A percentile compares a stretch with the other conserved stretches of the same genome.
These are phyloP conservation scores for Argya squamiceps DNA, from an alignment of 2,797 vertebrate genomes.

Conservation along the genomic window DNA sequence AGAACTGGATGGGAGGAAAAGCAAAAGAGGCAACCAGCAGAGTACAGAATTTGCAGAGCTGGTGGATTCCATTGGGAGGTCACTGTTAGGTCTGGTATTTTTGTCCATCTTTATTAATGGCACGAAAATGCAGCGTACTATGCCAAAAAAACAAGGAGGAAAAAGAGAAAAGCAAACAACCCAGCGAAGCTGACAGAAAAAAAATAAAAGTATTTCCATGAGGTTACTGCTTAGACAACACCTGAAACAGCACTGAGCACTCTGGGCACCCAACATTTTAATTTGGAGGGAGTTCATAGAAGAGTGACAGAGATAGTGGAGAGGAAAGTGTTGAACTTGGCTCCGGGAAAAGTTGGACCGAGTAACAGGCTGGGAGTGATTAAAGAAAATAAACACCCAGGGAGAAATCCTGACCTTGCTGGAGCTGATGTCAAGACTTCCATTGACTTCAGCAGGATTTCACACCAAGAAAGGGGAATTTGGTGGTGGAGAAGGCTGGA, in stretches of 20 bases:
- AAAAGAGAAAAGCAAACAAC: not conserved
- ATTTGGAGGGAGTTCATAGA: not conserved
- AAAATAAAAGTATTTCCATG: not conserved
- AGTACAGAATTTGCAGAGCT: slow-evolving; percentile 1
- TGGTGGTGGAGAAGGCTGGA: not conserved
- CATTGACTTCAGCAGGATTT: not conserved
- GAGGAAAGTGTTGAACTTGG: slow-evolving; percentile 47
- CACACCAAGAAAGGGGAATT: fast-evolving
- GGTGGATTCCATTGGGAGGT: slow-evolving; percentile 20
- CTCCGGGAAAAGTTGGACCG: not conserved
- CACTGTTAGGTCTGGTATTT: not conserved
- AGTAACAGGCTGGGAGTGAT: not conserved
- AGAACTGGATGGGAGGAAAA: not conserved
- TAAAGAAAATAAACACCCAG: slow-evolving; percentile 34
- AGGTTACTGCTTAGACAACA: not conserved
- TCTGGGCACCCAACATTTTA: not conserved
- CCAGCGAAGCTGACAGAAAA: fast-evolving
- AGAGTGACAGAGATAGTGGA: not conserved
- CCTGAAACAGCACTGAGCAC: not conserved
- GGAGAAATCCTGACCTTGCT: slow-evolving; percentile 1
- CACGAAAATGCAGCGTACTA: not conserved
- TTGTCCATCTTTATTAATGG: not conserved
- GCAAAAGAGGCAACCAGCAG: not conserved
- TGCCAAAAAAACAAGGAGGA: not conserved
- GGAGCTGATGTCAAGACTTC: not conserved